A percentile compares a stretch with the other conserved stretches of the same genome.
Conservation (phyloP, 2,888 invertebrate species). For the Leptinotarsa juncta region DNA sequence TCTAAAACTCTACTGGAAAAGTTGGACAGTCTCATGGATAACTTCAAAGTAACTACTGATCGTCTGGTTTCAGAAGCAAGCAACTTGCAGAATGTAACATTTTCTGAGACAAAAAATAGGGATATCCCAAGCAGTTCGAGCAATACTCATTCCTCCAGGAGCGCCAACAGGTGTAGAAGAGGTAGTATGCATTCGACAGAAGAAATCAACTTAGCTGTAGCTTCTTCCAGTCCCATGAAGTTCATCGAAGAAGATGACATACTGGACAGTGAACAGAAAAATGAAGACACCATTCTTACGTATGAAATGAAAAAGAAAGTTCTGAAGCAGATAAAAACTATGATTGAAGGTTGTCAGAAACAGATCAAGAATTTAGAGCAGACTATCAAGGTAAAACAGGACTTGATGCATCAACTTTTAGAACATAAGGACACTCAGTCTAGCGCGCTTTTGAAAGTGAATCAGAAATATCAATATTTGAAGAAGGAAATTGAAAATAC, state of each 20-base stretch:
- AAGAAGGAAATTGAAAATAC: conserved; percentile 72
- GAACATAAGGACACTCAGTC: conserved; percentile 71
- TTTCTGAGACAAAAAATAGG: conserved; percentile 48
- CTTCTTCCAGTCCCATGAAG: conserved; percentile 50
- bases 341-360: conserved; percentile 58
- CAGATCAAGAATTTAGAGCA: conserved; percentile 78
- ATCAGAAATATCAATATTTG: conserved; percentile 73
- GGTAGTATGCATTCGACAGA: conserved; percentile 64
- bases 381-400: conserved; percentile 77
- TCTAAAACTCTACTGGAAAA: conserved; percentile 77
- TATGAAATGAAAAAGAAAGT: conserved; percentile 58
- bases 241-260: conserved; percentile 48
- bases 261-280: conserved; percentile 46
- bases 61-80: conserved; percentile 69
- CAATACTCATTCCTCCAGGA: conserved; percentile 59
- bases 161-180: conserved; percentile 60
- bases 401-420: conserved; percentile 77
- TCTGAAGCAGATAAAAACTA: conserved; percentile 58
- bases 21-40: conserved; percentile 78
- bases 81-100: conserved; percentile 42
- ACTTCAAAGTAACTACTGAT: conserved; percentile 79
- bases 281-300: conserved; percentile 47
- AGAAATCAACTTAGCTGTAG: conserved; percentile 52
- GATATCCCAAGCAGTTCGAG: conserved; percentile 58
- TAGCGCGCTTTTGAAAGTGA: conserved; percentile 71